Conservation (phyloP, 2,888 invertebrate species). For the Allolobophora icterica region DNA sequence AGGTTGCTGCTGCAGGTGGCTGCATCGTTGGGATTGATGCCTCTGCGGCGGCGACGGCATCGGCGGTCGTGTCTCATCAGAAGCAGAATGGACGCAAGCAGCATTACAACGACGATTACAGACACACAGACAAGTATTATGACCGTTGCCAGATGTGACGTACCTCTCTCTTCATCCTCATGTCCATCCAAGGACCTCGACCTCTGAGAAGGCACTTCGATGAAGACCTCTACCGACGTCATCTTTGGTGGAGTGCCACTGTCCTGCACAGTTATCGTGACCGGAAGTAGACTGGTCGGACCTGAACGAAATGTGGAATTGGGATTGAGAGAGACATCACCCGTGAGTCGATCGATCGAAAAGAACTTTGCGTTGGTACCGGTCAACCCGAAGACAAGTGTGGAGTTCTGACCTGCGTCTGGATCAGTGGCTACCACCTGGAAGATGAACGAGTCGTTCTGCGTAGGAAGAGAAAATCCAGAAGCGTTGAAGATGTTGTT, state of each 20-base stretch:
- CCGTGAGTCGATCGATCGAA: background rate
- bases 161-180: background rate
- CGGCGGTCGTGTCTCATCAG: background rate
- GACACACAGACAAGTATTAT: background rate
- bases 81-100: background rate
- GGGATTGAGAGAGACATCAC: background rate
- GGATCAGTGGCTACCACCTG: slow-evolving; percentile 28
- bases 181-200: too few species aligned
- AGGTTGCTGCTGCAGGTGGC: background rate
- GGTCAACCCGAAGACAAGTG: background rate
- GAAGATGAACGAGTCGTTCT: background rate
- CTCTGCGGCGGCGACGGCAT: background rate
- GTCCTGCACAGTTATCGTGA: background rate
- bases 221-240: background rate
- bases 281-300: background rate
- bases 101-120: background rate
- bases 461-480: background rate
- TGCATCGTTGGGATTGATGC: background rate
- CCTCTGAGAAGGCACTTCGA: background rate
- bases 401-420: slow-evolving; percentile 8
- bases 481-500: background rate
- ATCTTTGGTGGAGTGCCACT: background rate
- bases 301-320: background rate
- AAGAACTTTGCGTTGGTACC: background rate
- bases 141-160: background rate